A percentile compares a stretch with the other conserved stretches of the same genome.
Conservation (phyloP, 1,140 invertebrate species). For the Ooceraea biroi region DNA sequence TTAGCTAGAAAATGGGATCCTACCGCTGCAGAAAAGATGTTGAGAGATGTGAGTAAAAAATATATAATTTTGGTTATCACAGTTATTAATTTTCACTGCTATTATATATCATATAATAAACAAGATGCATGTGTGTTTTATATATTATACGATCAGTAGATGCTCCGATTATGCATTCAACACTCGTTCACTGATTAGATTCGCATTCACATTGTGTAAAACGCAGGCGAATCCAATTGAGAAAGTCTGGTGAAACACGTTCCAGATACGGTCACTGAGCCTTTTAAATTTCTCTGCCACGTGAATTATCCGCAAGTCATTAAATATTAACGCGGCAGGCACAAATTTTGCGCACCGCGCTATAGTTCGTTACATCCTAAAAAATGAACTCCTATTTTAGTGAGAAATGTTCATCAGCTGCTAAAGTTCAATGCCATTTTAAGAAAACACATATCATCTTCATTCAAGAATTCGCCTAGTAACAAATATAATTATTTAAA, state of each 20-base stretch:
- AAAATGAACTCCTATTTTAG: not conserved
- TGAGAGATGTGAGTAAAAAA: constrained; percentile 90
- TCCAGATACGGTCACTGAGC: constrained; percentile 34
- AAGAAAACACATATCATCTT: not conserved
- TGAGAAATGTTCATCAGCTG: not conserved
- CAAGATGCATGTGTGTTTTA: not conserved
- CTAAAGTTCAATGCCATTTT: not conserved
- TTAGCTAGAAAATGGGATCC: constrained; percentile 93
- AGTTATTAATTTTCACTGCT: not conserved
- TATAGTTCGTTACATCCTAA: not conserved
- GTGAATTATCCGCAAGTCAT: constrained; percentile 36
- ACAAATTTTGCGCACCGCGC: not conserved
- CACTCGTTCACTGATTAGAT: not conserved
- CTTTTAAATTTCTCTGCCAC: constrained; percentile 58
- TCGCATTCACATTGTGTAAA: constrained; percentile 21
- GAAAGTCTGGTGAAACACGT: constrained; percentile 59
- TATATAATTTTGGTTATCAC: not conserved
- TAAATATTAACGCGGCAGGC: constrained; percentile 49
- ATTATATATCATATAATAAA: not conserved
- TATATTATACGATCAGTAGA: not conserved
- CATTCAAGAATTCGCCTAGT: not conserved
- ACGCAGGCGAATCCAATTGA: constrained; percentile 42
- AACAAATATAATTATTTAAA: not conserved
- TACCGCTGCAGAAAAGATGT: constrained; percentile 94
- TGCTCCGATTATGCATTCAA: not conserved